Evolutionary conservation across 2,113 vertebrate species (phyloP), one percentile per base, ranked within the genome.

Genomic region (Marmota flaviventris): DNA sequence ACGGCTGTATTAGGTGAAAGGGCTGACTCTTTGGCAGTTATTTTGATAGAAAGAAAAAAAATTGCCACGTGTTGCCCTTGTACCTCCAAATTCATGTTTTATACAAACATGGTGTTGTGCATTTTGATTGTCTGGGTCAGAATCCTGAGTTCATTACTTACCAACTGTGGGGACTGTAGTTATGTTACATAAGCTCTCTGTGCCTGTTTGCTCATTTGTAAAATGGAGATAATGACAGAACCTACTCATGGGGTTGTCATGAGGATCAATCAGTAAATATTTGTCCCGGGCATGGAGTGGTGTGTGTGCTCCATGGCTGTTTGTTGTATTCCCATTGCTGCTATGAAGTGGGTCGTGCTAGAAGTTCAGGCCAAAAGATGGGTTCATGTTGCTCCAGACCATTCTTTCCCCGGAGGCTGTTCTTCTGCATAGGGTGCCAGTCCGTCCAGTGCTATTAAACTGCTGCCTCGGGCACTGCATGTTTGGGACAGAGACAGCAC

Each of bases 401-500:
- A 58, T 32, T 73, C 61, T 58, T 75, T 58, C 32, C 39, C 37
- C 25, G 4, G 39, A 83, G 37, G 22, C 48, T 76, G 34, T 42
- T 82, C 58, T 83, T 48, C 27, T 13, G 34, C n/a, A 42, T 0
- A 5, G 37, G 13, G 45, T 0, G 1, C 58, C 4, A 0, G 12
- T 67, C 39, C n/a, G 12, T 11, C 12, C 5, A 1, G 70, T 5
- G 4, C 37, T 5, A 5, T 53, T 24, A 34, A 81, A 25, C 76
- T 5, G 56, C 45, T 24, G 73, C 58, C 53, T 18, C 0, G 3
- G 48, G 56, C 0, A 0, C 75, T 4, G 1, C 1, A 6, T 69
- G 16, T 34, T 73, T 51, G 76, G 32, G 67, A 65, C 45, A 4
- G 8, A 27, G 32, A 18, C 17, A 0, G 1, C 5, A 12, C 69